phyloP scores from a whole-genome alignment of 2,113 vertebrate species.

The Nannospalax galili region DNA sequence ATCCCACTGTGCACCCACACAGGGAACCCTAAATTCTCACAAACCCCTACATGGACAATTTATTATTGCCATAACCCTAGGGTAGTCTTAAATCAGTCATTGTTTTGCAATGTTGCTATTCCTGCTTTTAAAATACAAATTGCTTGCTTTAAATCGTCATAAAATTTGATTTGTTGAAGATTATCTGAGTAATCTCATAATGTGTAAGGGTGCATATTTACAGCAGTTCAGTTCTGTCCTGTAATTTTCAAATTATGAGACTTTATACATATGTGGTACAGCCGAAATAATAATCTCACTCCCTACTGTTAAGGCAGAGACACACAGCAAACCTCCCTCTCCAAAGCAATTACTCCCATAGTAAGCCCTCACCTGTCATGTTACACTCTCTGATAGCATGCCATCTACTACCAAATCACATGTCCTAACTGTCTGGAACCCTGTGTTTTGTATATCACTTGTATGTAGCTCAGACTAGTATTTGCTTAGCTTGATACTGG shows the following conservation, averaged over 20 bases:
- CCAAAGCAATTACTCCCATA: not conserved
- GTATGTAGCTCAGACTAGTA: not conserved
- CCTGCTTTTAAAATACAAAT: constrained; percentile 41
- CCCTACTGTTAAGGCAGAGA: not conserved
- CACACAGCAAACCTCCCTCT: not conserved
- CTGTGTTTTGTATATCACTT: not conserved
- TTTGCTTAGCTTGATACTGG: not conserved
- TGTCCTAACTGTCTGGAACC: not conserved
- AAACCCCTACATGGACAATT: not conserved
- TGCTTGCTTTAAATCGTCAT: not conserved
- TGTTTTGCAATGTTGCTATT: constrained; percentile 8
- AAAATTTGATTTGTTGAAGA: constrained; percentile 56
- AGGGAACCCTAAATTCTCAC: not conserved
- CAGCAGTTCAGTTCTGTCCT: not conserved
- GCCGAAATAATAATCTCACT: constrained; percentile 27
- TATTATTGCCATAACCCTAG: not conserved
- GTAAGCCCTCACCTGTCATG: constrained; percentile 4
- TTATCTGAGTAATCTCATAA: not conserved
- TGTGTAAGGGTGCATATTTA: not conserved
- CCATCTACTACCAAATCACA: not conserved
- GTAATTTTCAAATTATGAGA: constrained; percentile 42
- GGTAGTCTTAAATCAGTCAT: not conserved
- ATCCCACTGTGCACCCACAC: not conserved
- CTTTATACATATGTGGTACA: not conserved
- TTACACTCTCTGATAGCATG: not conserved